Evolutionary conservation across 2,113 vertebrate species (phyloP), one percentile per base, ranked within the genome.

Genomic region (Ictidomys tridecemlineatus): DNA sequence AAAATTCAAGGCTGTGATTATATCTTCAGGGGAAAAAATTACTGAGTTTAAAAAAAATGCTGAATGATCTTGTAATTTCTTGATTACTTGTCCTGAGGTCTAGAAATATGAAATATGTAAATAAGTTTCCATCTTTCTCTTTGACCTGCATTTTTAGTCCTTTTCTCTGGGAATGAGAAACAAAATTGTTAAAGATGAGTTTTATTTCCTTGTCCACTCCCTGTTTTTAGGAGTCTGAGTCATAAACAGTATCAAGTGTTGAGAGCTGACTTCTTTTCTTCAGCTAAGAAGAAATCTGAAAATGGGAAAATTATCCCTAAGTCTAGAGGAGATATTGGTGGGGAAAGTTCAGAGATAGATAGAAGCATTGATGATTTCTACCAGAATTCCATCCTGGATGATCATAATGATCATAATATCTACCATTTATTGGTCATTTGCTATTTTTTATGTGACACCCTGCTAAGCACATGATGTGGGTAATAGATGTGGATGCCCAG

Each of bases 1-100:
- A 95, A 88, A 95, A 95, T 95, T 96, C 79, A 93, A 95, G 42
- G 28, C 34, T 78, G 4, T 76, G 72, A 94, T 94, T 84, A 76
- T 63, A 74, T 88, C 72, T 69, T 94, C 26, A 78, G 65, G 22
- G 58, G 58, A 34, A 53, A 80, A 51, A 85, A 96, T 84, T 87
- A 89, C 28, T 28, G 39, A 48, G 8, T 82, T 48, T 24, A 45
- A 63, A 88, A 65, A 26, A 85, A 61, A 73, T 37, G 85, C 7
- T 67, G 70, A 92, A 67, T 85, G 11, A 85, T 61, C 77, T 83
- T 89, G 26, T 72, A 82, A 42, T 85, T 92, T 96, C 63, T 65
- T 85, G 73, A 77, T 89, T 89, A 61, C 58, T 89, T 67, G 58
- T 95, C 65, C 30, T 63, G 42, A 74, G 10, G 65, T 37, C 32